Evolutionary conservation across 1,140 invertebrate genomes (phyloP).

Genomic region (Mizuhopecten yessoensis): DNA sequence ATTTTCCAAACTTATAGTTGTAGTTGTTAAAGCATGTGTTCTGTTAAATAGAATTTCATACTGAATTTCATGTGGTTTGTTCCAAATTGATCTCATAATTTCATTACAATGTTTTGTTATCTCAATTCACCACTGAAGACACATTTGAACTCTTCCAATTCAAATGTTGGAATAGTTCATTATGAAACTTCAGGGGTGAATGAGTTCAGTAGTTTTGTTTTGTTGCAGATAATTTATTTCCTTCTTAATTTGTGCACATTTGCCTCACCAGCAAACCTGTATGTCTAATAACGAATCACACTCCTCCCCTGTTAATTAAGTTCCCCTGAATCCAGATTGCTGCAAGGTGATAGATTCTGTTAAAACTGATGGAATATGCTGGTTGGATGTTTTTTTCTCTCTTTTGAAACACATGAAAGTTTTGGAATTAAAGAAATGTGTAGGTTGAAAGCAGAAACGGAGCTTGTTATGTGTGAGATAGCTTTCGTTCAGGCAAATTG

Average conservation of each 20-base stretch:
- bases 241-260: background rate
- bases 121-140: no score
- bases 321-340: background rate
- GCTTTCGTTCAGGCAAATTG: background rate
- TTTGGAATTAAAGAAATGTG: background rate
- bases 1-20: no score
- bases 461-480: background rate
- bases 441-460: background rate
- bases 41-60: no score
- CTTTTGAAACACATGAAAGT: background rate
- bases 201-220: no score
- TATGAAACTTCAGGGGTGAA: no score
- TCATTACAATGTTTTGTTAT: no score
- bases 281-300: background rate
- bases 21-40: no score
- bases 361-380: slow-evolving; percentile 26
- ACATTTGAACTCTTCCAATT: no score
- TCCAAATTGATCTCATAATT: no score
- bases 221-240: no score
- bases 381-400: background rate
- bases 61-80: no score
- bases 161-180: no score
- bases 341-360: background rate
- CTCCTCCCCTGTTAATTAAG: background rate
- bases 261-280: background rate